Base-by-base conservation (phyloP, 2,113 vertebrate genomes). In the Alethe diademata region DNA sequence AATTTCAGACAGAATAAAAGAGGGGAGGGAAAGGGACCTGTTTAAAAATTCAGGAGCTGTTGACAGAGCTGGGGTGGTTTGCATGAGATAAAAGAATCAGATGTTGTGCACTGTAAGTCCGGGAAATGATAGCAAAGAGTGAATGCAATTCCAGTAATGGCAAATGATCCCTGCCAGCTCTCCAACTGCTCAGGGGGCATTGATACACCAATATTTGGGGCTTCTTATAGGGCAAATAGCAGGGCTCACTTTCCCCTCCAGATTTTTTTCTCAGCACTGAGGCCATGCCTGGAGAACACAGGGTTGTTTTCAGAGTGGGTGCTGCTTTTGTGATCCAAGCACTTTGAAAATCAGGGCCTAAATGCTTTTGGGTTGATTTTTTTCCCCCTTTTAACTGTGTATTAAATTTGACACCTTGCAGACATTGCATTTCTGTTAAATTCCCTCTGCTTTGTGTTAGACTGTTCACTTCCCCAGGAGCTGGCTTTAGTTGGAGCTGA, bases 21-120 rank as follows among this genome's bases (percentile, higher is more conserved):
- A 95, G 42, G 56, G 42, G 61, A 81, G 70, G 64, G 53, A 88
- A 76, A 72, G n/a, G 43, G 70, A 67, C 54, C 47, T 82, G 36
- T 96, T 96, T 95, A 96, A 97, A 97, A 96, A 97, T 92, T 69
- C 80, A 94, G 38, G 87, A 87, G 90, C 64, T 95, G 81, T 93
- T 92, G 81, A 80, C 86, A 70, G 92, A 93, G 81, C 78, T 76
- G 79, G 85, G 79, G 38, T 95, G 93, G 86, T 97, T 96, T 96
- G 94, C 48, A 58, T 72, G 79, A 97, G 88, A 96, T 16, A 95
- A 96, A 97, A 90, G 54, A 90, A 91, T 91, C 78, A 53, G 88
- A 80, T 60, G 67, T 66, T 84, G 73, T 69, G 56, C 85, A 48
- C 84, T 90, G 47, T 58, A 85, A 84, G 92, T 31, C 73, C 11